Evolutionary conservation across 2,888 invertebrate species (phyloP), one percentile per base, ranked within the genome.

Genomic region (Acrocyrtus sp.): DNA sequence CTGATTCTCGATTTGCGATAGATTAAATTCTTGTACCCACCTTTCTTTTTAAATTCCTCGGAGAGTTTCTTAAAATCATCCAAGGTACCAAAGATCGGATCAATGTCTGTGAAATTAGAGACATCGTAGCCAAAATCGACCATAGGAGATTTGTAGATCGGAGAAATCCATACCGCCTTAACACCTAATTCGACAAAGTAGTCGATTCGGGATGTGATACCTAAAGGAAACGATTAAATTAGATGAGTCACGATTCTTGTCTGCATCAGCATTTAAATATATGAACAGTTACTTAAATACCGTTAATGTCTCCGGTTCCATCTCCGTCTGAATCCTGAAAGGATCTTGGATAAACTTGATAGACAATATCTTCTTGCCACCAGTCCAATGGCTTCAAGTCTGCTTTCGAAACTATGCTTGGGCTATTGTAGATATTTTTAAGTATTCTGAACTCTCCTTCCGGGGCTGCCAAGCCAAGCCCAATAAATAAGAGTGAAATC

Each of bases 91-190:
- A 90, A 95, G 61, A 88, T 87, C 0, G 89, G 84, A 79, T 94
- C 90, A 27, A 95, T 89, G 21, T 88, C 87, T 63, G 85, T 89
- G 84, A 91, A 94, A 85, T 95, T 88, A 26, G 91, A 89, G 79
- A 95, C 91, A 82, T 96, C 95, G 81, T 95, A 95, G 0, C 95
- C 95, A 83, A 92, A 92, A 85, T 96, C 95, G 0, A 88, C 87
- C 91, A 93, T 92, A 0, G 95, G 94, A 0, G 94, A 94, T 65
- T 87, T 86, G 84, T 90, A 94, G 81, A 96, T 91, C 0, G 95
- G 94, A 0, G 93, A 94, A 68, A 96, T 85, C 94, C 95, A 94
- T 63, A 93, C 88, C 0, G 91, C 91, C 8, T 89, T 89, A 0
- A 94, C 87, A 0, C 92, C 92, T 0, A 91, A 85, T 5, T 91